Evolutionary conservation across 92 coral and sea anemone genomes (phyloP).

Genomic region (Meandrina meandrites): DNA sequence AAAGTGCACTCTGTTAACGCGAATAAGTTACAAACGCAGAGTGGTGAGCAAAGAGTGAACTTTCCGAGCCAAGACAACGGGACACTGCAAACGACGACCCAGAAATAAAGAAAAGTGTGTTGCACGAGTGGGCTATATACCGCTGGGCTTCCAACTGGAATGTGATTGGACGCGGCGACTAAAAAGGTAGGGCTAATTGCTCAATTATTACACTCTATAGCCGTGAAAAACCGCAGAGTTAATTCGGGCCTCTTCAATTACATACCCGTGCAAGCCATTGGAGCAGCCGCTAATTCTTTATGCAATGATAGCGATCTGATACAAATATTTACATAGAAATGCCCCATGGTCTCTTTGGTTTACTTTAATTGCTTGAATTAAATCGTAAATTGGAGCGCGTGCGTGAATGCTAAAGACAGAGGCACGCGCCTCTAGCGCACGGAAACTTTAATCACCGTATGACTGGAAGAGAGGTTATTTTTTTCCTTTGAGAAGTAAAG

Average conservation of each 20-base stretch:
- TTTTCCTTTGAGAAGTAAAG: background rate
- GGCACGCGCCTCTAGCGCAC: background rate
- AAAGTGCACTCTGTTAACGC: background rate
- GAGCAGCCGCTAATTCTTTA: slow-evolving; percentile 26
- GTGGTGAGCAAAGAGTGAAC: background rate
- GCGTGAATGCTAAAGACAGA: background rate
- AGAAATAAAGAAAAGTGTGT: background rate
- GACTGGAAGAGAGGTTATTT: background rate
- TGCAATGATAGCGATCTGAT: slow-evolving; percentile 35
- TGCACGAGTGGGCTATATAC: slow-evolving; percentile 23
- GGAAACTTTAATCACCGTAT: background rate
- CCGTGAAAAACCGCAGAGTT: slow-evolving; percentile 34
- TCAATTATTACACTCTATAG: slow-evolving; percentile 38
- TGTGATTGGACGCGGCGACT: slow-evolving; percentile 71
- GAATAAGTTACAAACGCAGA: background rate
- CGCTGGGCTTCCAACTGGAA: background rate
- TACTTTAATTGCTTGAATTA: slow-evolving; percentile 37
- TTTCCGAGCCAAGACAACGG: slow-evolving; percentile 2
- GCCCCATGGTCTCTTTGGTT: slow-evolving; percentile 29
- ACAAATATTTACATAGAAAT: slow-evolving; percentile 57
- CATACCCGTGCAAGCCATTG: slow-evolving; percentile 44
- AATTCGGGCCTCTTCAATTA: slow-evolving; percentile 67
- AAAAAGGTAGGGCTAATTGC: slow-evolving; percentile 49
- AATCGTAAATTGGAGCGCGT: slow-evolving; percentile 9
- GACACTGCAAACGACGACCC: background rate